Conservation (phyloP, 2,113 vertebrate genomes). For the Tachycineta bicolor region DNA sequence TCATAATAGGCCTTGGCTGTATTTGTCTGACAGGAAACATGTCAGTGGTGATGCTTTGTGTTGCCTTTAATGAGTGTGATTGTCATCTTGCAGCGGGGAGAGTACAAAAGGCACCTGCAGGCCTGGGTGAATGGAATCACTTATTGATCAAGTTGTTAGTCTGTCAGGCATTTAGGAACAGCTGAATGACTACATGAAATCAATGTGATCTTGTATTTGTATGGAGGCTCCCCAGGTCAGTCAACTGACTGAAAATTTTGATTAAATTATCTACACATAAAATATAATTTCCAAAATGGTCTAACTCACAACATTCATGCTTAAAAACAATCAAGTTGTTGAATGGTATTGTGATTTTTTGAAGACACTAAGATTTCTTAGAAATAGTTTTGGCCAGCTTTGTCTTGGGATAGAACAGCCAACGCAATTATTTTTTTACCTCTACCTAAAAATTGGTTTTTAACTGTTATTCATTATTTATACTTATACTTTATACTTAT, state of each 20-base stretch:
- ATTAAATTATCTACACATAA: neutral
- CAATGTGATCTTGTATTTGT: slow-evolving; percentile 57
- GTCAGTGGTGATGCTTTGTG: slow-evolving; percentile 59
- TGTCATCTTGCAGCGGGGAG: slow-evolving; percentile 65
- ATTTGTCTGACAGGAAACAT: slow-evolving; percentile 58
- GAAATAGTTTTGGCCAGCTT: neutral
- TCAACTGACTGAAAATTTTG: slow-evolving; percentile 37
- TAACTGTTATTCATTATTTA: neutral
- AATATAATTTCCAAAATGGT: neutral
- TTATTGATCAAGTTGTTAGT: slow-evolving; percentile 63
- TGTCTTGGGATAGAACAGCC: neutral
- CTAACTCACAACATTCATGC: neutral
- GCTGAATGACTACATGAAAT: slow-evolving; percentile 62
- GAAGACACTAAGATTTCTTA: neutral
- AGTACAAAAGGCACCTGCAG: slow-evolving; percentile 47
- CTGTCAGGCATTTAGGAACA: slow-evolving; percentile 38
- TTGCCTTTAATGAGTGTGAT: slow-evolving; percentile 67
- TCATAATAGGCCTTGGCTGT: slow-evolving; percentile 39
- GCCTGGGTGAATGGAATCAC: slow-evolving; percentile 38
- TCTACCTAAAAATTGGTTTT: neutral
- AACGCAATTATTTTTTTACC: neutral
- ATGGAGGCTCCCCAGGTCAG: neutral
- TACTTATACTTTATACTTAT: too few relatives aligned
- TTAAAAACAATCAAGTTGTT: neutral
- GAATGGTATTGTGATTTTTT: neutral